phyloP scores from a whole-genome alignment of 2,113 vertebrate genomes.

The Cairina moschata region DNA sequence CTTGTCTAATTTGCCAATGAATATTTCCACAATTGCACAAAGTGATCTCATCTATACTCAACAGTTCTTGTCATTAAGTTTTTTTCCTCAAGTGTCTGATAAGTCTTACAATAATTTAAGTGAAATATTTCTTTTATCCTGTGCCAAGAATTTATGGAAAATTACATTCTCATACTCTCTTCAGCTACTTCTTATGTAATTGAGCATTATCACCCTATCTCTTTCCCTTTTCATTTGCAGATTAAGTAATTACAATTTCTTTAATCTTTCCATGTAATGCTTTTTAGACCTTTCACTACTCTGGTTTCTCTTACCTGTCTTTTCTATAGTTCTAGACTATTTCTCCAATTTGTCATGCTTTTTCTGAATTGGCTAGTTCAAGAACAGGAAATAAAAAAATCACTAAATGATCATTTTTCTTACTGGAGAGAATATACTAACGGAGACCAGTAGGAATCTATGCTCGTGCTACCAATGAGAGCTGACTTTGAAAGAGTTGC shows the following conservation, averaged over 20 bases:
- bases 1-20: neutral
- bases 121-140: slow-evolving; percentile 29
- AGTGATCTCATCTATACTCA: neutral
- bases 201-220: neutral
- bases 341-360: neutral
- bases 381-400: neutral
- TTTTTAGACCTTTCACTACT: neutral
- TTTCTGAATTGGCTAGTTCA: neutral
- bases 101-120: slow-evolving; percentile 29
- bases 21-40: neutral
- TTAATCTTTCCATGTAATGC: neutral
- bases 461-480: neutral
- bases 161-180: neutral
- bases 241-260: neutral
- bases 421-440: neutral
- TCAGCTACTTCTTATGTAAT: neutral
- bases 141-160: slow-evolving; percentile 27
- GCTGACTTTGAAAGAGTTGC: neutral
- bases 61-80: neutral
- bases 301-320: neutral
- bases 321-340: neutral
- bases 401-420: neutral
- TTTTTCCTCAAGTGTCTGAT: slow-evolving; percentile 31
- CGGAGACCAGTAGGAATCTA: neutral
- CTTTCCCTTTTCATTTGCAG: neutral